phyloP scores from a whole-genome alignment of 2,113 vertebrate genomes.

The Chaenogobius annularis region DNA sequence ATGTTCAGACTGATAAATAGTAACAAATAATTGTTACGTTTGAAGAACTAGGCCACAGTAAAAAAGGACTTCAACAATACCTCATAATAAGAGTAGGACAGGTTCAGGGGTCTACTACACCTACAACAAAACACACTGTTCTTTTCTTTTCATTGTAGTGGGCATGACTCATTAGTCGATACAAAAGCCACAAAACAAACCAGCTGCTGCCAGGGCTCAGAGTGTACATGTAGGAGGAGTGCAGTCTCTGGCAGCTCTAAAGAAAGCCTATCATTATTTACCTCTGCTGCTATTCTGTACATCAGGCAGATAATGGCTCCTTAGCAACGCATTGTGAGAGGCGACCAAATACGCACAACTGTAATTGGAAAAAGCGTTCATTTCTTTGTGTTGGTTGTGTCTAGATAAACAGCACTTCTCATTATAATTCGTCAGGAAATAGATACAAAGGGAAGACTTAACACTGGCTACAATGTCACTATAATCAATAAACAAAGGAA shows the following conservation, averaged over 20 bases:
- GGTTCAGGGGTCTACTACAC: background rate
- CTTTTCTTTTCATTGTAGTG: background rate
- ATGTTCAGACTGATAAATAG: background rate
- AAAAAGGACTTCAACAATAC: background rate
- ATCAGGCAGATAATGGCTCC: conserved; percentile 42
- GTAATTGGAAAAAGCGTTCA: conserved; percentile 17
- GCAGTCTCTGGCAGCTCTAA: background rate
- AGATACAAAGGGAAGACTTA: background rate
- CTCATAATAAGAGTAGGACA: background rate
- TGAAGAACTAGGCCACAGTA: background rate
- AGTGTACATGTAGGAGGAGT: background rate
- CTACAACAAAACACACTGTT: background rate
- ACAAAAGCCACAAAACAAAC: background rate
- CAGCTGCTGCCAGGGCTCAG: background rate
- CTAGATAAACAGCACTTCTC: conserved; percentile 26
- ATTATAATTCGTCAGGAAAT: background rate
- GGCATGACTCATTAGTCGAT: background rate
- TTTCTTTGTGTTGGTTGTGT: conserved; percentile 18
- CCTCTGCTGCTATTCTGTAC: conserved; percentile 24
- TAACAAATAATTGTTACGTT: background rate
- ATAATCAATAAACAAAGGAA: conserved; percentile 1
- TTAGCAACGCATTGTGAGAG: conserved; percentile 37
- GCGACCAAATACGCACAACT: conserved; percentile 4
- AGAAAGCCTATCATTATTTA: conserved; percentile 31
- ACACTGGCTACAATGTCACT: background rate